Evolutionary conservation across 2,797 vertebrate species (phyloP).

Genomic region (Onychomys arenicola): DNA sequence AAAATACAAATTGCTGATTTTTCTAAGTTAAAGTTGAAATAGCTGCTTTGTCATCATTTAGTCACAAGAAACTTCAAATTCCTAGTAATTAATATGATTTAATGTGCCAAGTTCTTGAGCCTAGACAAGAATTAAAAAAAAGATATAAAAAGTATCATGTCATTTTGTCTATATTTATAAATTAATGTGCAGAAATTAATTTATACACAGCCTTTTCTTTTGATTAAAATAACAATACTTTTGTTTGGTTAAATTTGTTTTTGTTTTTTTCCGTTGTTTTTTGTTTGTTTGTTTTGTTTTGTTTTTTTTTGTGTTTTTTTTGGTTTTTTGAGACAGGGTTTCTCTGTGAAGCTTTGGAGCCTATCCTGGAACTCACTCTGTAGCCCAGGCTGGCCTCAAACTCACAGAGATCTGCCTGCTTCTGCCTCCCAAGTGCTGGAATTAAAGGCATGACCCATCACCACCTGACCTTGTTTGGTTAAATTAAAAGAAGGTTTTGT

Average conservation of each 20-base stretch:
- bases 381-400: too few relatives aligned
- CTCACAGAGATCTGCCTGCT: too few relatives aligned
- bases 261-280: too few relatives aligned
- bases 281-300: too few relatives aligned
- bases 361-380: too few relatives aligned
- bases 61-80: background rate
- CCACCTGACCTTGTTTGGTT: background rate
- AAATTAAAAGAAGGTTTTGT: slow-evolving; percentile 2
- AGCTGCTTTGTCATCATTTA: slow-evolving; percentile 62
- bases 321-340: too few relatives aligned
- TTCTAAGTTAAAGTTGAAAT: slow-evolving; percentile 61
- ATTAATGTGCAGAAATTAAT: slow-evolving; percentile 39
- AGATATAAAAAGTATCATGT: background rate
- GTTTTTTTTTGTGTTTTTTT: too few relatives aligned
- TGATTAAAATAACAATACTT: background rate
- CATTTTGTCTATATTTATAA: background rate
- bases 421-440: too few relatives aligned
- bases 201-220: background rate
- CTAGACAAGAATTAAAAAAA: background rate
- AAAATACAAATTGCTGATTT: slow-evolving; percentile 52
- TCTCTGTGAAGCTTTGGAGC: too few relatives aligned
- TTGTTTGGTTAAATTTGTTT: too few relatives aligned
- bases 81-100: slow-evolving; percentile 42
- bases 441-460: too few relatives aligned
- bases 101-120: background rate